phyloP scores from a whole-genome alignment of 2,113 vertebrate genomes.

The Sterrhoptilus dennistouni region DNA sequence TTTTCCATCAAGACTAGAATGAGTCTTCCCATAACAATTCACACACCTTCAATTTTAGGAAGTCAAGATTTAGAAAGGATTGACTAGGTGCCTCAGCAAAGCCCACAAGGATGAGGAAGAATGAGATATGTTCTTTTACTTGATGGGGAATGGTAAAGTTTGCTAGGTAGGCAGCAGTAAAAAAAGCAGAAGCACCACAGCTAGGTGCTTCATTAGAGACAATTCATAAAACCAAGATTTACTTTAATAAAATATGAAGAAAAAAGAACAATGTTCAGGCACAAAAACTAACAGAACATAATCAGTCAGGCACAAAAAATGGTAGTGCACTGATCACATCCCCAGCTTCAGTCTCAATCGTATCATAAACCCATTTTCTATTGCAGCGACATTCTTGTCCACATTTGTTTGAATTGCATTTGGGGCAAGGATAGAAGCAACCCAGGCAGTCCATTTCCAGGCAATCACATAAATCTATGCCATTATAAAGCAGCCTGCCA shows the following conservation, averaged over 20 bases:
- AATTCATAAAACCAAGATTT: neutral
- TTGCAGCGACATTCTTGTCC: slow-evolving; percentile 75
- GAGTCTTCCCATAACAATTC: neutral
- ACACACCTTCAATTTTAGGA: neutral
- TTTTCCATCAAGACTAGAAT: neutral
- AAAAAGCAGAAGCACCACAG: neutral
- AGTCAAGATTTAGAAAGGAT: neutral
- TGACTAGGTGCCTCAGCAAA: neutral
- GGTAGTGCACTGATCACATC: slow-evolving; percentile 63
- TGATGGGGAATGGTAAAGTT: neutral
- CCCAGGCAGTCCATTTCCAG: slow-evolving; percentile 75
- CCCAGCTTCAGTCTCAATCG: slow-evolving; percentile 67
- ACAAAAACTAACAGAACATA: neutral
- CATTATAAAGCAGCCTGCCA: slow-evolving; percentile 67
- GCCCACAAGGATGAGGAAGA: neutral
- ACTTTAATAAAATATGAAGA: neutral
- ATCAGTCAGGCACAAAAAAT: slow-evolving; percentile 59
- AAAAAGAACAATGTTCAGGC: neutral
- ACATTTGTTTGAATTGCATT: slow-evolving; percentile 78
- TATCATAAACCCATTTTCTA: slow-evolving; percentile 76
- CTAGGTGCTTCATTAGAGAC: neutral
- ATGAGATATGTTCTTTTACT: neutral
- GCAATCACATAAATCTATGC: slow-evolving; percentile 77
- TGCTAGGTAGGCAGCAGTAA: neutral
- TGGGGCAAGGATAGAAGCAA: slow-evolving; percentile 81